phyloP scores from a whole-genome alignment of 2,888 invertebrate species.

The Tryphoninae sp. region DNA sequence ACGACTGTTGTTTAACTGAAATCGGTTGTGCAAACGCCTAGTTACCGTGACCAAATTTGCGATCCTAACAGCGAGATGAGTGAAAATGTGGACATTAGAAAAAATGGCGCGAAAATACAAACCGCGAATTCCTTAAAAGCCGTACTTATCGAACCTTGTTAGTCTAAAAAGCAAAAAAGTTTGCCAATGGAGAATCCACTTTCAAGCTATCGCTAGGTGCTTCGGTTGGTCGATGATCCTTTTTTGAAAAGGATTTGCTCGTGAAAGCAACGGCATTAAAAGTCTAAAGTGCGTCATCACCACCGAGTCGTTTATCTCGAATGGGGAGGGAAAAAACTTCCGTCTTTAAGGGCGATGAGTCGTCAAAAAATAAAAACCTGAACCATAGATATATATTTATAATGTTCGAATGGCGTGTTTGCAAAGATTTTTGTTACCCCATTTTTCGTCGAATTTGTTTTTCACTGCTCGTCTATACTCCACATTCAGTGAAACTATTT shows the following conservation, averaged over 20 bases:
- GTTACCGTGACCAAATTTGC: no score
- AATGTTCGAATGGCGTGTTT: constrained; percentile 3
- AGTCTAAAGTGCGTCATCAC: constrained; percentile 28
- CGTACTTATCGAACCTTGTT: constrained; percentile 6
- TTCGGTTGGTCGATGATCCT: constrained; percentile 9
- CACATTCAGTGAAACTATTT: no score
- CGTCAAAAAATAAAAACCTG: not conserved
- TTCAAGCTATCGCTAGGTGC: not conserved
- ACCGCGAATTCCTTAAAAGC: not conserved
- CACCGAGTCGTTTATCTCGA: constrained; percentile 26
- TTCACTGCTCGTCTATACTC: not conserved
- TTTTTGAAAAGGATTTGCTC: not conserved
- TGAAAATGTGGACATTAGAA: no score
- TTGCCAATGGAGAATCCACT: not conserved
- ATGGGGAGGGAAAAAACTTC: constrained; percentile 5
- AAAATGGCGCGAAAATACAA: not conserved
- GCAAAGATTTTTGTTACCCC: constrained; percentile 14
- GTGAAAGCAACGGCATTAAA: not conserved
- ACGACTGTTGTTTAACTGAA: no score
- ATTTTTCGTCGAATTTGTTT: not conserved
- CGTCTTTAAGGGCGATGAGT: constrained; percentile 17
- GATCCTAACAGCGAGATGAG: no score
- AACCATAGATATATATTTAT: not conserved
- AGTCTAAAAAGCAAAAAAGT: not conserved
- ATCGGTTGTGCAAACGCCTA: no score